Base-by-base conservation (phyloP, 2,113 vertebrate species). In the Cervus canadensis region DNA sequence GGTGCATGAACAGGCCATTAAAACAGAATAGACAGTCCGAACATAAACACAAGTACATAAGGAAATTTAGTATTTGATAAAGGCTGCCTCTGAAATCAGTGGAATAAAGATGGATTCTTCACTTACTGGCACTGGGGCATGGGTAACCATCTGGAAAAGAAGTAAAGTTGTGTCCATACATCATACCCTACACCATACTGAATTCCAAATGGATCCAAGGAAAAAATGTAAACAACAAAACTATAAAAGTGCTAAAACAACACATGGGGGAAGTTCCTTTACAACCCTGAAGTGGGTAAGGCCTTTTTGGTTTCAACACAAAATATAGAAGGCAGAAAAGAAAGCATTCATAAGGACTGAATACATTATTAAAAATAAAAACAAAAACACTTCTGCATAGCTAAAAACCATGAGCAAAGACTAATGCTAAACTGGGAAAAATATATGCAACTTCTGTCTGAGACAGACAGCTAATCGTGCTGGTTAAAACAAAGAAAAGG, bases 271-370 rank as follows among this genome's bases (percentile, higher is more conserved):
- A 33, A 62, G 4, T 54, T 81, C 15, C 28, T 67, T 54, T 67
- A 82, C 76, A 82, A 91, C 62, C 21, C 57, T 67, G 16, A 30
- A 67, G 30, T 26, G 5, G 7, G 59, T 36, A 62, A 74, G 19
- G 50, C 40, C 25, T 7, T 91, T 93, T 59, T 87, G 33, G 9
- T 84, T 76, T 50, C 26, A 83, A 62, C 8, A 9, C 3, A 71
- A 79, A 95, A 94, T 48, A 23, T 60, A 94, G 67, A 94, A 79
- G 28, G 56, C 64, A 91, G 91, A 87, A 71, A 81, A 90, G 36
- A 81, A 82, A 96, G n/a, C 40, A 76, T 64, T 87, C 43, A 17
- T 52, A 83, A 92, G 56, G 93, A 76, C 23, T 54, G 17, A 87
- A 87, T 64, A 36, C 6, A 60, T 57, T 62, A 56, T 83, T 36